These are phyloP conservation scores for Aegypius monachus DNA, from an alignment of 2,113 vertebrate genomes.

Conservation along the genomic window DNA sequence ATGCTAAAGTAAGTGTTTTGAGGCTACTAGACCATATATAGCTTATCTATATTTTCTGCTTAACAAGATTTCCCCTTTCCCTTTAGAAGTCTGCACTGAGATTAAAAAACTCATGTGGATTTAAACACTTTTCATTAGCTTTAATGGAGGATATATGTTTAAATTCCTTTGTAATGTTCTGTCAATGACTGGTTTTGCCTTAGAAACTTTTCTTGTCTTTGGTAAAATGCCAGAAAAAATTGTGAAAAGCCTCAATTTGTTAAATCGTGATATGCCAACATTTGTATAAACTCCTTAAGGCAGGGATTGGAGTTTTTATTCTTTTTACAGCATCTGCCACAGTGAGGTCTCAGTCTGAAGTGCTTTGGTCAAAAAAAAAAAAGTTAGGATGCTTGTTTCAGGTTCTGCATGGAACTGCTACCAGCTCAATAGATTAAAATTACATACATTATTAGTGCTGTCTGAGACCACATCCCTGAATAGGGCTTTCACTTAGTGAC, in stretches of 20 bases:
- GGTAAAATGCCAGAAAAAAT: conserved; percentile 1
- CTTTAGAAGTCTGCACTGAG: background rate
- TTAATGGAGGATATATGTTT: background rate
- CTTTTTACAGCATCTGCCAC: background rate
- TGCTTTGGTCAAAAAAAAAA: background rate
- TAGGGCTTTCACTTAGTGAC: background rate
- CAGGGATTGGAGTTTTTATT: background rate
- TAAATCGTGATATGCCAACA: conserved; percentile 25
- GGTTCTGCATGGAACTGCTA: background rate
- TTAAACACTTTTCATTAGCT: background rate
- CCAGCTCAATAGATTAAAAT: background rate
- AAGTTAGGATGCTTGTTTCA: background rate
- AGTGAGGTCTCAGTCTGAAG: background rate
- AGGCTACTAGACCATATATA: background rate
- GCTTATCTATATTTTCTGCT: background rate
- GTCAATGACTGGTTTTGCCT: background rate
- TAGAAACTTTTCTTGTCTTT: conserved; percentile 9
- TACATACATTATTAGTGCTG: background rate
- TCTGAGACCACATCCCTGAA: background rate
- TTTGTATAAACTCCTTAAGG: background rate
- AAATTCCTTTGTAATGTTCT: conserved; percentile 1
- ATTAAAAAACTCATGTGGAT: background rate
- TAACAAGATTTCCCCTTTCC: background rate
- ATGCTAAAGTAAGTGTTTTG: background rate
- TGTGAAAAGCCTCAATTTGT: conserved; percentile 10